Evolutionary conservation across 2,113 vertebrate genomes (phyloP), one percentile per base, ranked within the genome.

Genomic region (Tragulus kanchil): DNA sequence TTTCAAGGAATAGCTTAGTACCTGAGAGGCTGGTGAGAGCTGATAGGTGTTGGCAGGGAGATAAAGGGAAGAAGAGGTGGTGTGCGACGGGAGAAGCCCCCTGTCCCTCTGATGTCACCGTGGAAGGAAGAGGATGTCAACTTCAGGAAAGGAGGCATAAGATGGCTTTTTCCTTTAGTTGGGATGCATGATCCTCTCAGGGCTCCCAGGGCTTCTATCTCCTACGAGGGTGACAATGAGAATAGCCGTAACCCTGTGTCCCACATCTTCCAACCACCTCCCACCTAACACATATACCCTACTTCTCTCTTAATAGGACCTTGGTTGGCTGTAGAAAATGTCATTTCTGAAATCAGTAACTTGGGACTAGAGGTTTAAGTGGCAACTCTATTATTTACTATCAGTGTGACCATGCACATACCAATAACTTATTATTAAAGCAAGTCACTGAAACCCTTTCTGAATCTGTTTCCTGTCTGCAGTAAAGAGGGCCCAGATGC

Each of bases 11-110:
- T 59, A 92, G 77, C 81, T 62, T 58, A 1, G 50, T 89, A 59
- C 50, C 82, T 84, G 73, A 94, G 85, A 97, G 82, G 54, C 95
- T 97, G 97, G 36, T 67, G 75, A 82, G 93, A 94, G 90, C 88
- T 88, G 96, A 97, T 83, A 96, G 94, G 85, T 78, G 21, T 45
- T 36, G 62, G 54, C 58, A 85, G 90, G 17, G 56, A 59, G 48
- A n/a, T 31, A 75, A 28, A 15, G 21, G 84, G 17, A 42, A 58
- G 83, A 65, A 58, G 87, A 59, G 26, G 5, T 5, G 12, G 31
- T 14, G 23, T 50, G 56, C 25, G 77, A 65, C 42, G 92, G 73
- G 16, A 59, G 73, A 78, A 58, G 54, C 23, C 52, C 17, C 73
- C 61, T 78, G 61, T 79, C 11, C 56, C 42, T 52, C 19, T 62